These are phyloP conservation scores for Thrips palmi DNA, from an alignment of 1,140 invertebrate species.

Conservation along the genomic window DNA sequence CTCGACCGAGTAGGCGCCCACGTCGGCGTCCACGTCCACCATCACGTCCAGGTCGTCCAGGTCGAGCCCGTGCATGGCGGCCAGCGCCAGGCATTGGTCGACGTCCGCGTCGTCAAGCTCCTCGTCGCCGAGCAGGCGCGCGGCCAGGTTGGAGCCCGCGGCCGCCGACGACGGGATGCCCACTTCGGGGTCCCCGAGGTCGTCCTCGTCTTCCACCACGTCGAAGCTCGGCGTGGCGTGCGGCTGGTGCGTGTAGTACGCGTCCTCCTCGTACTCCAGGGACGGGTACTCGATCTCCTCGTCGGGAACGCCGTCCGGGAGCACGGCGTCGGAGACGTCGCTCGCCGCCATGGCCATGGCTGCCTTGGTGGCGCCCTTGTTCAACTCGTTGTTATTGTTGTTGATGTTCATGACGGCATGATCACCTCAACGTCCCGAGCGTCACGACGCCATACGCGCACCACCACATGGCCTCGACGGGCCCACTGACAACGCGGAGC, in stretches of 20 bases:
- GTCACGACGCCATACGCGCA: too few species aligned
- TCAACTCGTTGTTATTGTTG: too few species aligned
- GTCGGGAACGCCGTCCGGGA: conserved; percentile 2
- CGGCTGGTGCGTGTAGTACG: neutral
- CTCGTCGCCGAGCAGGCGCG: neutral
- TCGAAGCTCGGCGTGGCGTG: neutral
- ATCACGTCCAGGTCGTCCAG: conserved; percentile 10
- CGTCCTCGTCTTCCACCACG: conserved; percentile 3
- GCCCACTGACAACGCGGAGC: too few species aligned
- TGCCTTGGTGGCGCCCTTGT: too few species aligned
- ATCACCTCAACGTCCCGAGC: too few species aligned
- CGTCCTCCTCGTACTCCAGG: conserved; percentile 1
- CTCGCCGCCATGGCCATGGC: conserved; percentile 5
- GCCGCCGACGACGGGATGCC: conserved; percentile 10
- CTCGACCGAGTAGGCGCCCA: conserved; percentile 26
- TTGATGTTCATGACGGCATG: too few species aligned
- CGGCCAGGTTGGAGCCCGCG: neutral
- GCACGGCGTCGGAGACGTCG: conserved; percentile 2
- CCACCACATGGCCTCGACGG: too few species aligned
- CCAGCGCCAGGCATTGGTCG: neutral
- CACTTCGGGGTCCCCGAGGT: conserved; percentile 5
- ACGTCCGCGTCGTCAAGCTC: neutral
- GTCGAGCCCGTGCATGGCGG: conserved; percentile 11
- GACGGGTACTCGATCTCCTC: neutral
- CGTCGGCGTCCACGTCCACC: conserved; percentile 3